Conservation (phyloP, 2,888 invertebrate genomes). For the Linyphia triangularis region DNA sequence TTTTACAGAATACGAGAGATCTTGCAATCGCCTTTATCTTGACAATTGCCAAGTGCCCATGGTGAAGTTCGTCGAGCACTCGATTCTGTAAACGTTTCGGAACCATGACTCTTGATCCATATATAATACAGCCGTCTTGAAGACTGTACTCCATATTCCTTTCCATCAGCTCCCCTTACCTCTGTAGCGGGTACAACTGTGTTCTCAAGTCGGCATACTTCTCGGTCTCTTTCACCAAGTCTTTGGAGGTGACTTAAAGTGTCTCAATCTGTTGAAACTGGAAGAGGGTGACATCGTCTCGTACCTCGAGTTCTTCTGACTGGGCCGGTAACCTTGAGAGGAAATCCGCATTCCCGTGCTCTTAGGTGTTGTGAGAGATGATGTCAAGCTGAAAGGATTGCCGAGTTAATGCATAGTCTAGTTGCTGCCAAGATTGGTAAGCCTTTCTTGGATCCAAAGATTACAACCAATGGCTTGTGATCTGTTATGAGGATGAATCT, state of each 20-base stretch:
- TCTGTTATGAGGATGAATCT: not conserved
- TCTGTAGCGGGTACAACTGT: conserved; percentile 3
- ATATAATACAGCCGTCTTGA: conserved; percentile 20
- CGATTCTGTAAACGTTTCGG: not conserved
- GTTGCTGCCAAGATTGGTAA: not conserved
- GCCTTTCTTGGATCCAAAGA: not conserved
- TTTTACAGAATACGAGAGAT: not conserved
- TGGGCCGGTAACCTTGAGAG: not conserved
- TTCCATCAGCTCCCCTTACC: not conserved
- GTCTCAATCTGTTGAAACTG: conserved; percentile 11
- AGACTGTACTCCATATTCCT: conserved; percentile 11
- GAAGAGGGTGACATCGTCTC: conserved; percentile 4
- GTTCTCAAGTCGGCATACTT: conserved; percentile 13
- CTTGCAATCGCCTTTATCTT: conserved; percentile 26
- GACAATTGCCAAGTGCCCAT: conserved; percentile 9
- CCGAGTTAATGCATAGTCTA: not conserved
- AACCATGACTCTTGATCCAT: conserved; percentile 10
- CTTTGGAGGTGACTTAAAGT: not conserved
- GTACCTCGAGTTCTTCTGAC: not conserved
- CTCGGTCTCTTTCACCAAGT: not conserved
- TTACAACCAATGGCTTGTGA: not conserved
- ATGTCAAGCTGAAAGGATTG: not conserved
- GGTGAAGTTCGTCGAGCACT: not conserved
- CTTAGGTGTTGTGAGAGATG: not conserved
- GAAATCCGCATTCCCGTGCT: not conserved